A percentile compares a stretch with the other conserved stretches of the same genome.
phyloP scores from a whole-genome alignment of 2,797 vertebrate species.

The Otus scops region DNA sequence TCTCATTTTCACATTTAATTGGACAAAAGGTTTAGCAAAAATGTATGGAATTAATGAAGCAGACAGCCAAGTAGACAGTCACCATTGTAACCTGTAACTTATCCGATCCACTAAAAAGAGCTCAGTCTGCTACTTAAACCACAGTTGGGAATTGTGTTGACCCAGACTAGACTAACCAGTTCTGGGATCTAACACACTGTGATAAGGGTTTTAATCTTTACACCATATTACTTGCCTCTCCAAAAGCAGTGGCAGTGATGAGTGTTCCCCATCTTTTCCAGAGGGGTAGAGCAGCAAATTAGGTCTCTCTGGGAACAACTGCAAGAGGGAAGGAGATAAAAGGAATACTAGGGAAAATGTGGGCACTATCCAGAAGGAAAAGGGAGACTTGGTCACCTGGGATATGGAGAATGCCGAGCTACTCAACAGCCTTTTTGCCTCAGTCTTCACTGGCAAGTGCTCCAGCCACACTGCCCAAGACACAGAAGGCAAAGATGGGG shows the following conservation, averaged over 20 bases:
- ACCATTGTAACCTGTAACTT: not conserved
- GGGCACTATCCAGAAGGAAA: too few relatives aligned
- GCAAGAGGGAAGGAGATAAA: not conserved
- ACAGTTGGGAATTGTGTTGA: not conserved
- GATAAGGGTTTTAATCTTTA: not conserved
- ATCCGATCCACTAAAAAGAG: not conserved
- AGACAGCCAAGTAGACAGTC: not conserved
- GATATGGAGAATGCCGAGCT: too few relatives aligned
- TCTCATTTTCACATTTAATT: not conserved
- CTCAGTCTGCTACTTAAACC: not conserved
- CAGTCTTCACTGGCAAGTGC: too few relatives aligned
- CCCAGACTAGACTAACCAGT: not conserved
- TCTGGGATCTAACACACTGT: not conserved
- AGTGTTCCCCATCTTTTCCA: not conserved
- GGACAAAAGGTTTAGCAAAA: not conserved
- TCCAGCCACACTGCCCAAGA: too few relatives aligned
- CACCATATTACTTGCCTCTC: not conserved
- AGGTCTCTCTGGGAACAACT: not conserved
- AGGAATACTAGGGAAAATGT: too few relatives aligned
- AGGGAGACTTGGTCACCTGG: too few relatives aligned
- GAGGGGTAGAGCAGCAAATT: not conserved
- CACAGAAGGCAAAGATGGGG: too few relatives aligned
- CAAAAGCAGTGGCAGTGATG: not conserved
- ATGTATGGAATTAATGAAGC: not conserved
- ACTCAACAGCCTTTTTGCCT: too few relatives aligned